A percentile compares a stretch with the other conserved stretches of the same genome.
phyloP scores from a whole-genome alignment of 1,140 invertebrate species.

The Psix sp. region DNA sequence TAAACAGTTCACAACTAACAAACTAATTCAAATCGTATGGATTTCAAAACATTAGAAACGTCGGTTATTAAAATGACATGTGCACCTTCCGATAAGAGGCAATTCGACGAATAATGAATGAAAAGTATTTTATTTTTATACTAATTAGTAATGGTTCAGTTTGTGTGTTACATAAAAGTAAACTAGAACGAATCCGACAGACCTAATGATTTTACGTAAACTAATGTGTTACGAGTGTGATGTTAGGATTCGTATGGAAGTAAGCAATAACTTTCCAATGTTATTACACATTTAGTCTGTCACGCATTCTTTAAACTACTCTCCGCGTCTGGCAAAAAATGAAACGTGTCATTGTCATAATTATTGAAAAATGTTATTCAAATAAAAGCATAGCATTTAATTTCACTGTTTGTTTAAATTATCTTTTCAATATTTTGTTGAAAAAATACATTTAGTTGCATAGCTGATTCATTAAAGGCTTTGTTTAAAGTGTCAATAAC shows the following conservation, averaged over 20 bases:
- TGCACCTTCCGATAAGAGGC: conserved; percentile 23
- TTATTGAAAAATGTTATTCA: no score
- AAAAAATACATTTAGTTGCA: no score
- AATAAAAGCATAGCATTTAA: no score
- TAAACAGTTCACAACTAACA: conserved; percentile 50
- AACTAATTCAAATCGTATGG: conserved; percentile 46
- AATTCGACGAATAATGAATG: conserved; percentile 5
- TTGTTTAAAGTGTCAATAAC: conserved; percentile 7
- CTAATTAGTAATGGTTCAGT: conserved; percentile 49
- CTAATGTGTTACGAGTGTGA: conserved; percentile 23
- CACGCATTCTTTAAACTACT: no score
- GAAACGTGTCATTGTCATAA: no score
- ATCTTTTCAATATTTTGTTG: no score
- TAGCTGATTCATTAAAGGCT: not conserved
- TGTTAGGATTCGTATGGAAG: no score
- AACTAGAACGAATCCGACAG: conserved; percentile 48
- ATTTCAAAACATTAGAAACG: conserved; percentile 55
- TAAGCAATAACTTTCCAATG: no score
- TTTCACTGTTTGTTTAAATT: no score
- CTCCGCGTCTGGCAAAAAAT: no score
- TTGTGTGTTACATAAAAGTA: conserved; percentile 44
- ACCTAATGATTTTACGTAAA: conserved; percentile 53
- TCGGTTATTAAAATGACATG: conserved; percentile 52
- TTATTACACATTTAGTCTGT: no score
- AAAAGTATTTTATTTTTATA: conserved; percentile 36